Percentiles rank a stretch among this genome's conserved stretches.
Evolutionary conservation across 2,113 vertebrate species (phyloP).

Genomic region (Etheostoma cragini): DNA sequence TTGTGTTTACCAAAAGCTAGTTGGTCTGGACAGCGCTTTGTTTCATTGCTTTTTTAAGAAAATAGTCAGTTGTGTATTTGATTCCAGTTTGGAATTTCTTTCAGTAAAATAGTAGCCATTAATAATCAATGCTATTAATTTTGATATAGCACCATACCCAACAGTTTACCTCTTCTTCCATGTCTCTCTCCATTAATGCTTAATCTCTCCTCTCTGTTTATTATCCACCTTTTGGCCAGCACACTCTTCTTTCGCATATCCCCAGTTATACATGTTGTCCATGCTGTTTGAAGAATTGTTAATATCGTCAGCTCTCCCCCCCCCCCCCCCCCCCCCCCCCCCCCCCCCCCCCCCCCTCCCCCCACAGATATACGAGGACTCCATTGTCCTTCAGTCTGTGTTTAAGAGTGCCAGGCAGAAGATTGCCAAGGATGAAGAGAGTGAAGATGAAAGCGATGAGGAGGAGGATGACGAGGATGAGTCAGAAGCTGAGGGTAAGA

Average conservation of each 20-base stretch:
- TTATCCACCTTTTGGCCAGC: not conserved
- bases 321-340: fast-evolving
- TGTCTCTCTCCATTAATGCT: not conserved
- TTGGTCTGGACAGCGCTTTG: not conserved
- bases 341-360: fast-evolving
- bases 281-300: not conserved
- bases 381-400: conserved; percentile 97
- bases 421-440: conserved; percentile 96
- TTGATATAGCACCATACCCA: too few species aligned
- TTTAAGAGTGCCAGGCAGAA: conserved; percentile 98
- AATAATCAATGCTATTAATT: not conserved
- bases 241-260: not conserved
- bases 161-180: not conserved
- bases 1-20: not conserved
- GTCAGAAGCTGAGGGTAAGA: conserved; percentile 90
- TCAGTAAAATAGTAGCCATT: not conserved
- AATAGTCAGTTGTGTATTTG: not conserved
- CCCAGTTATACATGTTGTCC: not conserved
- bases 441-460: conserved; percentile 93
- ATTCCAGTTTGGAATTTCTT: not conserved
- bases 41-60: not conserved
- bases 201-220: not conserved
- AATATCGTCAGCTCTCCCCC: not conserved
- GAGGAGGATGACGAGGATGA: conserved; percentile 89
- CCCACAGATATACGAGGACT: conserved; percentile 95